A percentile compares a stretch with the other conserved stretches of the same genome.
These are phyloP conservation scores for Tenthredo distinguenda DNA, from an alignment of 2,888 invertebrate genomes.

Conservation along the genomic window DNA sequence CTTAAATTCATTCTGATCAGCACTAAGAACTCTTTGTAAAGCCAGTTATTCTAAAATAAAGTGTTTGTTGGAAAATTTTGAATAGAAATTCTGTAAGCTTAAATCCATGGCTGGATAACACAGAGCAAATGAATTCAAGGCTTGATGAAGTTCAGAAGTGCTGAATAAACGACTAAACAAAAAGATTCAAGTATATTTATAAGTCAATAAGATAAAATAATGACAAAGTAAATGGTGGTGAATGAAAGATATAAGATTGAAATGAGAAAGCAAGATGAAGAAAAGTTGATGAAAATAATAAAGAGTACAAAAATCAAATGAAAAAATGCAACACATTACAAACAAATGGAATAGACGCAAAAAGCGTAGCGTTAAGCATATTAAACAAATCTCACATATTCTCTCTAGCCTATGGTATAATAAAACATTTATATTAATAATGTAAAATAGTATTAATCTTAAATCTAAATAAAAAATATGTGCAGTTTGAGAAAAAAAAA, in stretches of 20 bases:
- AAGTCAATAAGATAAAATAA: constrained; percentile 57
- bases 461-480: constrained; percentile 45
- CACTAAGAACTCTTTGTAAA: neutral
- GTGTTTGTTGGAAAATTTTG: no score
- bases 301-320: constrained; percentile 62
- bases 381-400: constrained; percentile 31
- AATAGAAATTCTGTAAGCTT: neutral
- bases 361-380: constrained; percentile 43
- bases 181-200: constrained; percentile 19
- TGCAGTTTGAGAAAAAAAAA: constrained; percentile 28
- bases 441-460: constrained; percentile 41
- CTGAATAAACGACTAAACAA: constrained; percentile 22
- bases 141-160: neutral
- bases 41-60: neutral
- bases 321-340: constrained; percentile 58
- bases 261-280: constrained; percentile 57
- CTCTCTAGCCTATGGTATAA: constrained; percentile 31
- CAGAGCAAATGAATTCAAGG: constrained; percentile 37
- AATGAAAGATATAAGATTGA: constrained; percentile 54
- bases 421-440: constrained; percentile 36
- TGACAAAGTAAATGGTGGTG: constrained; percentile 55
- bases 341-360: constrained; percentile 47
- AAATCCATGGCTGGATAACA: neutral
- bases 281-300: constrained; percentile 59
- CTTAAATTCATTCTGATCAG: constrained; percentile 27